phyloP scores from a whole-genome alignment of 2,113 vertebrate species.

The Cynocephalus volans region DNA sequence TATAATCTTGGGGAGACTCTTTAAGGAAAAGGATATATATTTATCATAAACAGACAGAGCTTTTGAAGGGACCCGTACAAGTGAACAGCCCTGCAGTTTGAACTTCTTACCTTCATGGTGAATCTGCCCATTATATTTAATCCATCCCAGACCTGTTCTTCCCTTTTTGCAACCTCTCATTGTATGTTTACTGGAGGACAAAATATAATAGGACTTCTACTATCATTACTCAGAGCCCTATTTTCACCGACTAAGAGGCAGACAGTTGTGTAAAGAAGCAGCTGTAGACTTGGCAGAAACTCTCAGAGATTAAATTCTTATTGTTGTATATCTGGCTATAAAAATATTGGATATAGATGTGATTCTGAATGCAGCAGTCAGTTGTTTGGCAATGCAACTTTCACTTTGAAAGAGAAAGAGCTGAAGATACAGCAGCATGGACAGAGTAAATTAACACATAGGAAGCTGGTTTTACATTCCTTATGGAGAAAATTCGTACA shows the following conservation, averaged over 20 bases:
- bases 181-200: slow-evolving; percentile 23
- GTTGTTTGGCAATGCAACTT: slow-evolving; percentile 33
- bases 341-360: slow-evolving; percentile 38
- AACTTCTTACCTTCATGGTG: background rate
- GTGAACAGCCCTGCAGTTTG: background rate
- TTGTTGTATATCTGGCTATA: background rate
- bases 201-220: background rate
- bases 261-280: slow-evolving; percentile 39
- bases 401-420: slow-evolving; percentile 54
- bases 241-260: slow-evolving; percentile 49
- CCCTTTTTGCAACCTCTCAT: slow-evolving; percentile 53
- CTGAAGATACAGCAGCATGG: background rate
- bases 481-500: slow-evolving; percentile 42
- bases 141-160: background rate
- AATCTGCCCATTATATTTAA: background rate
- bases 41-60: background rate
- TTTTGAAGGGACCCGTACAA: background rate
- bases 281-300: background rate
- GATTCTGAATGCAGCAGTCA: background rate
- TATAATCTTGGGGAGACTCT: background rate
- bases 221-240: background rate
- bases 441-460: background rate
- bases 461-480: slow-evolving; percentile 32
- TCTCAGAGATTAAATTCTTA: slow-evolving; percentile 47
- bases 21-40: background rate